phyloP scores from a whole-genome alignment of 2,888 invertebrate genomes.

The Zonitis immaculata region DNA sequence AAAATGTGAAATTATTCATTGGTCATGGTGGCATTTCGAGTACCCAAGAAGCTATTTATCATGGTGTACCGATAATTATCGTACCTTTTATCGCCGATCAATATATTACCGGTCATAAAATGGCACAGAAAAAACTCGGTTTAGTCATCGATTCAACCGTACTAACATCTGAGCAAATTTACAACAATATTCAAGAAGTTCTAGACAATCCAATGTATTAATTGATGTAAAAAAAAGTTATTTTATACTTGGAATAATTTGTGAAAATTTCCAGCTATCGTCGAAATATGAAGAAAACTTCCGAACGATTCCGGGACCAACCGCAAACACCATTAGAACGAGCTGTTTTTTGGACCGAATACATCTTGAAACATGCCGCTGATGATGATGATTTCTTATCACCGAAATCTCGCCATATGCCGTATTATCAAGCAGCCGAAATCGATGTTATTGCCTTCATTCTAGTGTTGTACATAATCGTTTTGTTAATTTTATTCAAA shows the following conservation, averaged over 20 bases:
- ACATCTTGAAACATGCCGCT: conserved; percentile 7
- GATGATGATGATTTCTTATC: background rate
- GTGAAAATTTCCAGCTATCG: conserved; percentile 9
- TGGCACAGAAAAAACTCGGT: conserved; percentile 31
- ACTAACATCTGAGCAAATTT: conserved; percentile 25
- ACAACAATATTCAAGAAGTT: conserved; percentile 23
- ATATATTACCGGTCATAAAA: conserved; percentile 30
- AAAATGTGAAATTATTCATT: conserved; percentile 18
- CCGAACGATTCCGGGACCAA: conserved; percentile 3
- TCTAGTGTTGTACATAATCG: too few relatives aligned
- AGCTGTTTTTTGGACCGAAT: conserved; percentile 14
- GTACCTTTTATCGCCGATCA: conserved; percentile 33
- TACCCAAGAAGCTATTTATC: conserved; percentile 28
- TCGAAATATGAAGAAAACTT: conserved; percentile 5
- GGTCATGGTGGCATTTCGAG: conserved; percentile 29
- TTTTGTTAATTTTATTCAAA: too few relatives aligned
- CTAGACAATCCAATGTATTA: conserved; percentile 27
- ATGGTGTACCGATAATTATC: conserved; percentile 27
- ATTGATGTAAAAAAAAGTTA: too few relatives aligned
- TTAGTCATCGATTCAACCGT: conserved; percentile 24
- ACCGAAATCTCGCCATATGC: background rate
- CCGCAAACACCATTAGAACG: conserved; percentile 8
- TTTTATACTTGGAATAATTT: too few relatives aligned
- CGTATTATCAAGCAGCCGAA: background rate
- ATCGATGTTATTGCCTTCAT: background rate